These are phyloP conservation scores for Cataglyphis rosenhaueri DNA, from an alignment of 2,888 invertebrate species.

Conservation along the genomic window DNA sequence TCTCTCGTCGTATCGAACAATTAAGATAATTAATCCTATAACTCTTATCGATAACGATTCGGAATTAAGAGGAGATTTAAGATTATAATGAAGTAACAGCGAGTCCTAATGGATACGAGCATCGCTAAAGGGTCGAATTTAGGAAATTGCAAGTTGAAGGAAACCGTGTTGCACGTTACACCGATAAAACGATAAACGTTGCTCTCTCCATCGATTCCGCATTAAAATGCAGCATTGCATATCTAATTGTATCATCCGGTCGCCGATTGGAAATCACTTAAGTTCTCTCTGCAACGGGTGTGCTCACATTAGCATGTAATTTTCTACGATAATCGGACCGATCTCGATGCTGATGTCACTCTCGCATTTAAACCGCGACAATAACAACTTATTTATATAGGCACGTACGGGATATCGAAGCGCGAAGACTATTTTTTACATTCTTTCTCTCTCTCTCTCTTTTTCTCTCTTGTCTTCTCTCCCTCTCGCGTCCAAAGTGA, in stretches of 20 bases:
- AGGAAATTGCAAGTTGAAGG: conserved; percentile 17
- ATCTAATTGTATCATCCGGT: not conserved
- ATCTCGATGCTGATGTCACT: not conserved
- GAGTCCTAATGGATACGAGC: conserved; percentile 37
- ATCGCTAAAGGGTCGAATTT: conserved; percentile 29
- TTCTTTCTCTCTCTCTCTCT: not conserved
- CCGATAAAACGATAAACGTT: conserved; percentile 26
- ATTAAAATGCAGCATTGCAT: conserved; percentile 10
- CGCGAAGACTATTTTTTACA: conserved; percentile 26
- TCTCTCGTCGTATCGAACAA: conserved; percentile 26
- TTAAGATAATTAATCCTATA: conserved; percentile 51
- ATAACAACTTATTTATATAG: conserved; percentile 31
- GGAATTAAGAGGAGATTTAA: conserved; percentile 46
- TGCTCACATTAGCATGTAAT: conserved; percentile 8
- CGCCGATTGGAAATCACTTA: conserved; percentile 31
- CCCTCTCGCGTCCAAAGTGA: not conserved
- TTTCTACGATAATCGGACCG: conserved; percentile 44
- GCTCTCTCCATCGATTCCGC: not conserved
- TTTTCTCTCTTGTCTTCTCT: not conserved
- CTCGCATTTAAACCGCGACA: conserved; percentile 8
- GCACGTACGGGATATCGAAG: conserved; percentile 15
- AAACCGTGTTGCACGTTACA: not conserved
- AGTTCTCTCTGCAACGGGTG: conserved; percentile 4
- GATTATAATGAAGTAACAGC: conserved; percentile 14
- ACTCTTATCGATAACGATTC: conserved; percentile 41